These are phyloP conservation scores for Sphaeridia pumilis DNA, from an alignment of 2,888 invertebrate species.

Conservation along the genomic window DNA sequence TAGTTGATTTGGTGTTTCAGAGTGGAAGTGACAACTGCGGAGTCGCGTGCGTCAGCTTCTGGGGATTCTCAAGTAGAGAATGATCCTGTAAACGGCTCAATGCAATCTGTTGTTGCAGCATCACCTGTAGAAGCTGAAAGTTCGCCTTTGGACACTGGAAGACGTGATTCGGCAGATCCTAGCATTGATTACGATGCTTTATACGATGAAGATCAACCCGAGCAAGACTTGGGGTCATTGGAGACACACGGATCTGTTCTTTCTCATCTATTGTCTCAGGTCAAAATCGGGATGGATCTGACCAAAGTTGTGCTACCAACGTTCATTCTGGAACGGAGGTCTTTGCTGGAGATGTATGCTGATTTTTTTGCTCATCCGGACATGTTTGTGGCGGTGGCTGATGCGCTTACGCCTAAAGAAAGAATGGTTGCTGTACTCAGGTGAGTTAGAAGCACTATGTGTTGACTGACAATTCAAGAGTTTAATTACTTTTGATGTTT, in stretches of 20 bases:
- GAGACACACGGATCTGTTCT: conserved; percentile 96
- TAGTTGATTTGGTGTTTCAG: too few relatives aligned
- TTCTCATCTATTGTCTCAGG: conserved; percentile 90
- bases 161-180: too few relatives aligned
- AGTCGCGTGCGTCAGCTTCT: too few relatives aligned
- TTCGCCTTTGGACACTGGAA: too few relatives aligned
- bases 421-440: conserved; percentile 81
- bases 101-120: too few relatives aligned
- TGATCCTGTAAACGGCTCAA: too few relatives aligned
- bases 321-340: conserved; percentile 93
- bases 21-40: too few relatives aligned
- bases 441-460: too few relatives aligned
- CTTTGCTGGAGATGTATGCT: conserved; percentile 98
- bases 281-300: conserved; percentile 98
- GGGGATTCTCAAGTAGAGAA: too few relatives aligned
- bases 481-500: too few relatives aligned
- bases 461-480: too few relatives aligned
- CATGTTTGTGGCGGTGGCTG: conserved; percentile 61
- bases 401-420: conserved; percentile 70
- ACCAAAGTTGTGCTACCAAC: conserved; percentile 98
- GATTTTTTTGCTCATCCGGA: conserved; percentile 99
- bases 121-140: too few relatives aligned
- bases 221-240: conserved; percentile 58
- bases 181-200: conserved; percentile 32
- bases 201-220: conserved; percentile 31